Evolutionary conservation across 2,888 invertebrate genomes (phyloP), one percentile per base, ranked within the genome.

Genomic region (Cephus pygmeus): DNA sequence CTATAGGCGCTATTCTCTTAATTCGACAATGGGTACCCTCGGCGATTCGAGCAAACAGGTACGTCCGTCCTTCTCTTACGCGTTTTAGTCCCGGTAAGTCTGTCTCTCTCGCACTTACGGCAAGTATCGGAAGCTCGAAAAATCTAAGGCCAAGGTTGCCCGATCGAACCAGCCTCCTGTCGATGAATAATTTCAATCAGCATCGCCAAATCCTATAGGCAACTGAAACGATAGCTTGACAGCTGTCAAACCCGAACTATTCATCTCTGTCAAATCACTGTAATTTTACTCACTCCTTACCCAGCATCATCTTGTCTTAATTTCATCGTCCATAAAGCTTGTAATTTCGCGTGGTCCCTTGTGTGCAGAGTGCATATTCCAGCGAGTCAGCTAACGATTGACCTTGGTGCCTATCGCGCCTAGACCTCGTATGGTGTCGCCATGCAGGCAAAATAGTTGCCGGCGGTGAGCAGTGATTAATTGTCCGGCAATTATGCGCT

Each of bases 241-340:
- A 56, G 56, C 56, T 56, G 56, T 56, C 23, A 56, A 56, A 56
- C 23, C 9, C 6, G 9, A 56, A 9, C 23, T 56, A 23, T 56
- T 23, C 56, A 23, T 23, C 56, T 23, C 23, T 15, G 23, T 15
- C 15, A 2, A 56, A 56, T 56, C 23, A 9, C 56, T 56, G 23
- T 56, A 56, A 23, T 56, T 56, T 56, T 1, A 56, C 56, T 56
- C 6, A 23, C 6, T 23, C 23, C 56, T 23, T 3, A 9, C 23
- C 40, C 31, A 68, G 35, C 77, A 75, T 81, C 79, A 76, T 79
- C 85, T 86, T 87, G 86, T 88, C 89, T 90, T 89, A 89, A 90
- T 89, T 89, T 88, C 86, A 89, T 88, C 88, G 87, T 84, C 86
- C 86, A 86, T 87, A 87, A 86, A 86, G 85, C 85, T 86, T 87